Evolutionary conservation across 2,888 invertebrate genomes (phyloP).

Genomic region (Hetaerina titia): DNA sequence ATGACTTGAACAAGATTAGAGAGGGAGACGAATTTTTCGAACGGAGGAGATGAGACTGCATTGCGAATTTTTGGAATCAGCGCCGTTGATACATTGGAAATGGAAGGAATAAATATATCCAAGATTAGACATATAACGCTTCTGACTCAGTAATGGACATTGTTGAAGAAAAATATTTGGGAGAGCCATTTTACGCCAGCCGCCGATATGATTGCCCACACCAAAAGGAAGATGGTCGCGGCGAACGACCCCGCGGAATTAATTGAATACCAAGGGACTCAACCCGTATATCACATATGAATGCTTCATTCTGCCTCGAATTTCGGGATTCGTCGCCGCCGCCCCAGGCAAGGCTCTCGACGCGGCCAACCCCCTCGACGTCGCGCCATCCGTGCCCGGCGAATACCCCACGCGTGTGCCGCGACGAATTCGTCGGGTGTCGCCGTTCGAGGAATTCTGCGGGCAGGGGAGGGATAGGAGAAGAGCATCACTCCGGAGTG

Average conservation of each 20-base stretch:
- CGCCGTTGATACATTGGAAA: too few relatives aligned
- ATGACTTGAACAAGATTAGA: too few relatives aligned
- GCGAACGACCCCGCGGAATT: not conserved
- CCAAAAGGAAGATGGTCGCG: not conserved
- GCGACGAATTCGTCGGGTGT: not conserved
- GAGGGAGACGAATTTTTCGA: too few relatives aligned
- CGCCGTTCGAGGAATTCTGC: not conserved
- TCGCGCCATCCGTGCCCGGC: not conserved
- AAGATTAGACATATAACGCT: too few relatives aligned
- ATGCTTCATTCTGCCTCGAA: not conserved
- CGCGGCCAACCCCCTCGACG: too few relatives aligned
- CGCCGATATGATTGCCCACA: not conserved
- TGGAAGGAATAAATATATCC: too few relatives aligned
- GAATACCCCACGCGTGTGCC: not conserved
- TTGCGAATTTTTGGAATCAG: too few relatives aligned
- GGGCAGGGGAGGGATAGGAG: not conserved
- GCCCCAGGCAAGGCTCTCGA: too few relatives aligned
- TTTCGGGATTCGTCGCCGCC: not conserved
- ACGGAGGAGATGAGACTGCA: too few relatives aligned
- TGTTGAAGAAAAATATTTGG: too few relatives aligned
- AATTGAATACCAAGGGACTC: not conserved
- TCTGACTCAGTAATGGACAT: too few relatives aligned
- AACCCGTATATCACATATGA: not conserved
- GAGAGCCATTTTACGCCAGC: too few relatives aligned
- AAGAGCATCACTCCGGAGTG: not conserved